phyloP scores from a whole-genome alignment of 2,888 invertebrate species.

The Heteromurus nitidus region DNA sequence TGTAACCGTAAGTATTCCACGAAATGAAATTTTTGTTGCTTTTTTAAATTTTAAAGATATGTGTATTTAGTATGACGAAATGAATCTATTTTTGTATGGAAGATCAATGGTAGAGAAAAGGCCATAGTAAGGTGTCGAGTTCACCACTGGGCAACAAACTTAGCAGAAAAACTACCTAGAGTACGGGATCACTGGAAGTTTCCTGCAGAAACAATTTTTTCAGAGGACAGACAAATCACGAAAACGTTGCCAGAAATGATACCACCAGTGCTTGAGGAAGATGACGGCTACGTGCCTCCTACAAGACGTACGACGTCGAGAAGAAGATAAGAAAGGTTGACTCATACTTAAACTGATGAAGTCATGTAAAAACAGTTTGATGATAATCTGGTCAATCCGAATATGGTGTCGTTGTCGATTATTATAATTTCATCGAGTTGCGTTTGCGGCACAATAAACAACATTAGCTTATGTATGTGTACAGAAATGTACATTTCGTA shows the following conservation, averaged over 20 bases:
- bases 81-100: slow-evolving; percentile 73
- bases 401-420: too few relatives aligned
- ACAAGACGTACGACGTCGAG: not conserved
- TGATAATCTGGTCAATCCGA: too few relatives aligned
- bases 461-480: too few relatives aligned
- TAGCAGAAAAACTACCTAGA: slow-evolving; percentile 80
- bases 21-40: not conserved
- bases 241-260: slow-evolving; percentile 73
- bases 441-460: too few relatives aligned
- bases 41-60: slow-evolving; percentile 48
- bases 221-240: slow-evolving; percentile 77
- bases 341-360: too few relatives aligned
- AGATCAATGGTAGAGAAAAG: slow-evolving; percentile 85
- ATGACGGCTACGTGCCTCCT: slow-evolving; percentile 31
- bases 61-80: slow-evolving; percentile 8
- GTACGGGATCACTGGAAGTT: slow-evolving; percentile 77
- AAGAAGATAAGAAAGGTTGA: slow-evolving; percentile 1
- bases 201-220: slow-evolving; percentile 79
- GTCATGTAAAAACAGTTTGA: too few relatives aligned
- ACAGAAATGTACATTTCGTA: too few relatives aligned
- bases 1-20: slow-evolving; percentile 80
- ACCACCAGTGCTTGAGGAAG: slow-evolving; percentile 58
- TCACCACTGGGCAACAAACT: slow-evolving; percentile 85
- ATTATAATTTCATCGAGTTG: too few relatives aligned
- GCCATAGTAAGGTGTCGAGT: slow-evolving; percentile 85